Base-by-base conservation (phyloP, 1,140 invertebrate genomes). In the Battus philenor region DNA sequence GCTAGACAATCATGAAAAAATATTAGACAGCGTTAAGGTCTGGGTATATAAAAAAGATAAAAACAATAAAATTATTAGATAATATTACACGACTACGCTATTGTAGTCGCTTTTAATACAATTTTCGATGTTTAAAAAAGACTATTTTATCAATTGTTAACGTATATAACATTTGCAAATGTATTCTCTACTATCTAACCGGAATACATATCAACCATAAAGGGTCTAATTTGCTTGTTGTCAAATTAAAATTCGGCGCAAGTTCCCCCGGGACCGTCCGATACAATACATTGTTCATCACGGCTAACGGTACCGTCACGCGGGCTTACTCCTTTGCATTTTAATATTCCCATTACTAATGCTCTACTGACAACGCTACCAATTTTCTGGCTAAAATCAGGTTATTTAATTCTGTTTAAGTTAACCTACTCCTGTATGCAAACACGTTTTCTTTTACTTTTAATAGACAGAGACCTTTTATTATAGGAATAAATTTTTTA, bases 211-310 rank as follows among this genome's bases (percentile, higher is more conserved):
- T 33, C 7, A 16, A 22, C 50, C 27, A 48, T 47, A 53, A 34
- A 38, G 33, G 64, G 43, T 54, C 56, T 61, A 74, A 77, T 77
- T 77, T 62, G 58, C 51, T 48, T 46, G 57, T 61, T 45, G 50
- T 58, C 55, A 54, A 68, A 75, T 78, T 75, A 62, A 69, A 71
- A 78, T 78, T 75, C 74, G 63, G 61, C 34, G 22, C 64, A 50
- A 58, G 73, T 66, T 66, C 65, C 68, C 41, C 29, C 13, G 60
- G 74, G 66, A 63, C 48, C 57, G 53, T 54, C 39, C 29, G 38
- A 52, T 38, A 38, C 52, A 36, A 47, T 44, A 56, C 68, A 72
- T 67, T 68, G 62, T 64, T 47, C 24, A 43, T 10, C 38, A 47
- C n/a, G n/a, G 10, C 2, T 52, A 57, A 57, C 53, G 47, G 55